phyloP scores from a whole-genome alignment of 2,113 vertebrate genomes.

The Charadrius vociferus region DNA sequence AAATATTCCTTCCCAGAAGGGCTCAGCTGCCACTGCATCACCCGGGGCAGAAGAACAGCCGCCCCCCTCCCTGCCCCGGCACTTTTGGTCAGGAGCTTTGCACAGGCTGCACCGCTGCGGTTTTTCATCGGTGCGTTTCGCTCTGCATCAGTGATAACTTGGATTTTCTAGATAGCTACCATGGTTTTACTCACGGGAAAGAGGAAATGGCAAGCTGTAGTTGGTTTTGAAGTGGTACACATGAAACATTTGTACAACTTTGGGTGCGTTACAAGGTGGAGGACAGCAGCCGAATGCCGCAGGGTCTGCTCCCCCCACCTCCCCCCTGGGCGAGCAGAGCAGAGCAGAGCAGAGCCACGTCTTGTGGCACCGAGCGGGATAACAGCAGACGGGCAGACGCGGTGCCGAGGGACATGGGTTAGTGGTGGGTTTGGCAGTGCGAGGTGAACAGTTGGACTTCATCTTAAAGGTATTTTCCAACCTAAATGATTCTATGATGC shows the following conservation, averaged over 20 bases:
- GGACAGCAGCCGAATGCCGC: rapidly evolving
- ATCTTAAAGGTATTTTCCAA: too few species aligned
- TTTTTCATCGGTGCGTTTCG: neutral
- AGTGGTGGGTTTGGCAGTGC: too few species aligned
- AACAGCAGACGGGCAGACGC: too few species aligned
- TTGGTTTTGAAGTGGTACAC: neutral
- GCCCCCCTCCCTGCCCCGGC: rapidly evolving
- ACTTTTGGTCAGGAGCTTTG: neutral
- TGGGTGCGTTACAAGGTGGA: neutral
- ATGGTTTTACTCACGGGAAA: neutral
- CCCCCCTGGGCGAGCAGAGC: neutral
- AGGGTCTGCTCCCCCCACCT: neutral
- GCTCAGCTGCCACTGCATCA: neutral
- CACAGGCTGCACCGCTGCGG: neutral
- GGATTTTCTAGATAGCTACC: neutral
- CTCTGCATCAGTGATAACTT: neutral
- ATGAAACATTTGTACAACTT: neutral
- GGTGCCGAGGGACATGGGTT: too few species aligned
- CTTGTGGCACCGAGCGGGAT: neutral
- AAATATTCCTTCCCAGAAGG: neutral
- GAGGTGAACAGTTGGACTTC: too few species aligned
- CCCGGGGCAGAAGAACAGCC: rapidly evolving
- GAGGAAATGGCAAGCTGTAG: neutral
- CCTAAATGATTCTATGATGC: too few species aligned
- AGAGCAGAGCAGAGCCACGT: neutral